Percentiles rank a stretch among this genome's conserved stretches.
Conservation (phyloP, 2,797 vertebrate genomes). For the Notoglanidium macrostoma region DNA sequence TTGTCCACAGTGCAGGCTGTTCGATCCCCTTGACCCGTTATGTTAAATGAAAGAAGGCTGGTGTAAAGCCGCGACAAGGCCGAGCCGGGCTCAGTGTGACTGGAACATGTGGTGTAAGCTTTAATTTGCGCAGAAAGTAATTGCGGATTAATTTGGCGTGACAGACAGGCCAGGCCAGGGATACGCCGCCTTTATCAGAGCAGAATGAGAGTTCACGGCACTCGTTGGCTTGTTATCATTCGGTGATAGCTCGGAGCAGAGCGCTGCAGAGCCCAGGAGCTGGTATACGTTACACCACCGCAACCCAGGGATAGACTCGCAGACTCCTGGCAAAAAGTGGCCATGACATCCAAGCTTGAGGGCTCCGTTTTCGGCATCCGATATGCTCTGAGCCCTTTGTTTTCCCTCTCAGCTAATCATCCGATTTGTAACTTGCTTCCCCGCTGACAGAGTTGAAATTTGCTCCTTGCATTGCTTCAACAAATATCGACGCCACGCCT, state of each 20-base stretch:
- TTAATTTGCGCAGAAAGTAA: constrained; percentile 34
- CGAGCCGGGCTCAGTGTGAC: not conserved
- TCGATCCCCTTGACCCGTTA: constrained; percentile 15
- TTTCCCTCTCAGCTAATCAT: constrained; percentile 59
- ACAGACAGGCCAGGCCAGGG: constrained; percentile 51
- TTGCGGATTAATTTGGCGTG: constrained; percentile 63
- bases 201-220: constrained; percentile 69
- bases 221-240: constrained; percentile 68
- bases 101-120: constrained; percentile 26
- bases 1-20: constrained; percentile 6
- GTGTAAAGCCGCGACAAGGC: not conserved
- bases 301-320: constrained; percentile 61
- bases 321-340: constrained; percentile 57
- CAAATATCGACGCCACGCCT: constrained; percentile 25
- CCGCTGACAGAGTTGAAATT: constrained; percentile 42
- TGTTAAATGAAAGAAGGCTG: constrained; percentile 8
- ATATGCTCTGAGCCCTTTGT: constrained; percentile 53
- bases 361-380: constrained; percentile 50
- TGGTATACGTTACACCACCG: constrained; percentile 66
- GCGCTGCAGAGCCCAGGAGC: constrained; percentile 61
- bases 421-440: constrained; percentile 55
- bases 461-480: constrained; percentile 36
- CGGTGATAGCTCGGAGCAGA: constrained; percentile 62
- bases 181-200: constrained; percentile 63
- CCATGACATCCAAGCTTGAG: constrained; percentile 58